Evolutionary conservation across 2,113 vertebrate species (phyloP).

Genomic region (Triplophysa siluroides): DNA sequence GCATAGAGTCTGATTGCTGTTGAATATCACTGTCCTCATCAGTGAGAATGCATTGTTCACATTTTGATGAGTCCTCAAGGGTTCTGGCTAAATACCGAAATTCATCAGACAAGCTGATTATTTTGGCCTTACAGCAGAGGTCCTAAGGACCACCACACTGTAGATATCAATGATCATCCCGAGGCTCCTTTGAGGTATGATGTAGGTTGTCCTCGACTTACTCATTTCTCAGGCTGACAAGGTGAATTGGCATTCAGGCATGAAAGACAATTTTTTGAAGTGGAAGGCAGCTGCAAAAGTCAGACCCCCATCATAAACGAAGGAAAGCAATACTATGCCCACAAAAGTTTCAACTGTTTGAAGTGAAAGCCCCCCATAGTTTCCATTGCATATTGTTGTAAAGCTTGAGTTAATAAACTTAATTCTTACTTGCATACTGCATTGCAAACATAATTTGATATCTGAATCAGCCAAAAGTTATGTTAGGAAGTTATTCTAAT

Average conservation of each 20-base stretch:
- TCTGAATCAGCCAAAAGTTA: too few relatives aligned
- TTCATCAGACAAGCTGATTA: neutral
- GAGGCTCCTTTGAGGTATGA: slow-evolving; percentile 35
- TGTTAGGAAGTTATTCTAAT: too few relatives aligned
- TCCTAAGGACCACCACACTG: slow-evolving; percentile 23
- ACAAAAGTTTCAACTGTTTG: slow-evolving; percentile 6
- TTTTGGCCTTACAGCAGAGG: neutral
- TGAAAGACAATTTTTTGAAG: slow-evolving; percentile 40
- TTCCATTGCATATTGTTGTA: slow-evolving; percentile 5
- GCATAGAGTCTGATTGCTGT: neutral
- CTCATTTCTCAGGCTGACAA: slow-evolving; percentile 36
- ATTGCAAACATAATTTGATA: too few relatives aligned
- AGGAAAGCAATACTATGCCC: slow-evolving; percentile 27
- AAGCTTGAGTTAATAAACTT: neutral
- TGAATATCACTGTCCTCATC: slow-evolving; percentile 16
- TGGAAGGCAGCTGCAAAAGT: slow-evolving; percentile 38
- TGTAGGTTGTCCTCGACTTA: slow-evolving; percentile 39
- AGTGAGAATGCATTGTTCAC: neutral
- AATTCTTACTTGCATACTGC: too few relatives aligned
- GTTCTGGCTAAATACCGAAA: neutral
- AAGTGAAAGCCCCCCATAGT: slow-evolving; percentile 13
- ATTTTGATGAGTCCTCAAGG: neutral
- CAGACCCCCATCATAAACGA: slow-evolving; percentile 31
- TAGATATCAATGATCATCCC: slow-evolving; percentile 16
- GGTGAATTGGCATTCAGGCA: slow-evolving; percentile 36